Conservation (phyloP, 2,888 invertebrate genomes). For the Dryocosmus kuriphilus region DNA sequence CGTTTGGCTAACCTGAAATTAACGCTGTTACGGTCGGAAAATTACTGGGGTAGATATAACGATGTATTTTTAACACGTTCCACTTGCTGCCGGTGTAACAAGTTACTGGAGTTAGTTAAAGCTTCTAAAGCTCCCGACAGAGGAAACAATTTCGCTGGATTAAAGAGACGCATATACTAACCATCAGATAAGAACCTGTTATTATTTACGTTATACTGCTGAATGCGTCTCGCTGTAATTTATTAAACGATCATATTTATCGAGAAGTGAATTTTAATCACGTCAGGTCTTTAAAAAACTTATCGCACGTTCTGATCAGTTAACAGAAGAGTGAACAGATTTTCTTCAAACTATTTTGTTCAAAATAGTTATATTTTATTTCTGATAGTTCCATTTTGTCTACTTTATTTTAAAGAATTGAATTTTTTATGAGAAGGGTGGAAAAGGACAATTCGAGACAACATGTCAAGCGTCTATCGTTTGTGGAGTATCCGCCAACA, state of each 20-base stretch:
- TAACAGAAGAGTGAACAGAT: too few relatives aligned
- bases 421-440: not conserved
- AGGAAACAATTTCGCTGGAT: constrained; percentile 16
- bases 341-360: not conserved
- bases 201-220: not conserved
- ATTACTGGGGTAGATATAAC: constrained; percentile 45
- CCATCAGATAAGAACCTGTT: not conserved
- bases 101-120: constrained; percentile 25
- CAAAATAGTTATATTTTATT: not conserved
- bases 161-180: constrained; percentile 2
- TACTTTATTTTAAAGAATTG: too few relatives aligned
- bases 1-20: constrained; percentile 54
- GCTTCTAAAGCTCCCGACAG: constrained; percentile 24
- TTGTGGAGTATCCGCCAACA: constrained; percentile 54
- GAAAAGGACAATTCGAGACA: constrained; percentile 37
- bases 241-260: not conserved
- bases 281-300: not conserved
- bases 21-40: constrained; percentile 47
- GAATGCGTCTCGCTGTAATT: not conserved
- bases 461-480: constrained; percentile 49
- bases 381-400: not conserved
- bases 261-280: not conserved
- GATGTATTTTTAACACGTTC: constrained; percentile 53
- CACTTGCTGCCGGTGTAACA: constrained; percentile 12
- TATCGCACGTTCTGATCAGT: too few relatives aligned